Conservation (phyloP, 2,888 invertebrate genomes). For the Rotaria socialis region DNA sequence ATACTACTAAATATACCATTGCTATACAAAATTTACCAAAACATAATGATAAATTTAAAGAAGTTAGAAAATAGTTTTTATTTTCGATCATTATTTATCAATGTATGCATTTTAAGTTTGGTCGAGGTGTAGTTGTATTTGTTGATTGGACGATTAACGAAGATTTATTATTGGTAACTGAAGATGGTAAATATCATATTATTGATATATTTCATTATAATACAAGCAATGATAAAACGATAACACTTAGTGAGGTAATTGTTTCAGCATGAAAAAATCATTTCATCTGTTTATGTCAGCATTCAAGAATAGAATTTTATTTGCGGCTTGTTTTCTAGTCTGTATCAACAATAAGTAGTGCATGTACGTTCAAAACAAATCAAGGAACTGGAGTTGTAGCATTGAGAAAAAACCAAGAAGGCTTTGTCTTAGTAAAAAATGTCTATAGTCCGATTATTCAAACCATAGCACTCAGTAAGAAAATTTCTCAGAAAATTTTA, state of each 20-base stretch:
- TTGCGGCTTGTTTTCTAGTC: not conserved
- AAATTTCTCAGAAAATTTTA: too few species aligned
- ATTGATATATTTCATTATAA: conserved; percentile 25
- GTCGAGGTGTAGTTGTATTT: not conserved
- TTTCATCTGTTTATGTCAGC: too few species aligned
- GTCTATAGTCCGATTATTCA: conserved; percentile 3
- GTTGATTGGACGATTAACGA: conserved; percentile 31
- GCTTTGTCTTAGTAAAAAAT: not conserved
- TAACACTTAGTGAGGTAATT: not conserved
- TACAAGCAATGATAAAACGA: not conserved
- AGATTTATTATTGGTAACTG: conserved; percentile 26
- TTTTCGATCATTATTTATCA: not conserved
- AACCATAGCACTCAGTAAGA: not conserved
- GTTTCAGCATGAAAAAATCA: too few species aligned
- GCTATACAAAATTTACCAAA: not conserved
- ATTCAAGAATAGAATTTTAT: too few species aligned
- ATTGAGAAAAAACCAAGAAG: not conserved
- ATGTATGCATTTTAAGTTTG: not conserved
- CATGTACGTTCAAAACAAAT: conserved; percentile 10
- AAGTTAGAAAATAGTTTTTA: not conserved
- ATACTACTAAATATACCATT: not conserved
- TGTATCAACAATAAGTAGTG: not conserved
- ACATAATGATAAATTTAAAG: not conserved
- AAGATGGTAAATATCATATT: conserved; percentile 34
- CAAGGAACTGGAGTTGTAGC: conserved; percentile 7